A percentile compares a stretch with the other conserved stretches of the same genome.
phyloP scores from a whole-genome alignment of 2,888 invertebrate genomes.

The Melieria picta region DNA sequence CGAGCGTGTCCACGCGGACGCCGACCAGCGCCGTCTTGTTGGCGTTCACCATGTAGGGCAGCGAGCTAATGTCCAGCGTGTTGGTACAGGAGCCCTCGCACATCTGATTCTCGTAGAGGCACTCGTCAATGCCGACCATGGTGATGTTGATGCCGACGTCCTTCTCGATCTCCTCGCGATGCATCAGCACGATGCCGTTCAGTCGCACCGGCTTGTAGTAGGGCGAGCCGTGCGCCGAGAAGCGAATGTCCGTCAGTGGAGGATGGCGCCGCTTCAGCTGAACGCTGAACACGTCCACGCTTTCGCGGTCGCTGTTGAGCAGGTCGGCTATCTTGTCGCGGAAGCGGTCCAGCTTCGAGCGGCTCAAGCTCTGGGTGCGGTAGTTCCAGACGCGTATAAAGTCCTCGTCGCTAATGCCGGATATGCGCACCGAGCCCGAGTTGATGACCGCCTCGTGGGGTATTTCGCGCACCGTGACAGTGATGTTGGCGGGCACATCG shows the following conservation, averaged over 20 bases:
- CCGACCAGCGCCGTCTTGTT: constrained; percentile 97
- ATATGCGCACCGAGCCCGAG: constrained; percentile 92
- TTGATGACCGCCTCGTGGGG: constrained; percentile 95
- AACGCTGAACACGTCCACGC: constrained; percentile 97
- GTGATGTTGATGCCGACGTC: constrained; percentile 95
- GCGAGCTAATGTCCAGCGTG: constrained; percentile 85
- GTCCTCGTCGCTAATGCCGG: constrained; percentile 95
- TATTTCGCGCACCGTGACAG: constrained; percentile 92
- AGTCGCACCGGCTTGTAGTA: constrained; percentile 94
- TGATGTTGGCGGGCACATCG: constrained; percentile 95
- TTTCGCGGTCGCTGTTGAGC: constrained; percentile 84
- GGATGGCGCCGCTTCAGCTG: constrained; percentile 88
- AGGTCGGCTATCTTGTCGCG: constrained; percentile 87
- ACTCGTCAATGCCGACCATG: constrained; percentile 98
- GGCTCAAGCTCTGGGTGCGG: constrained; percentile 82
- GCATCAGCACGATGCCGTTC: constrained; percentile 93
- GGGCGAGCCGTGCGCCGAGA: constrained; percentile 94
- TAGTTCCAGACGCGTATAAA: constrained; percentile 96
- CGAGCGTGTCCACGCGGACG: constrained; percentile 90
- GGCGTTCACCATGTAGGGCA: constrained; percentile 95
- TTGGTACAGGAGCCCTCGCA: constrained; percentile 98
- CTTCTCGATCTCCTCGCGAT: constrained; percentile 92
- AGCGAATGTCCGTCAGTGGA: constrained; percentile 90
- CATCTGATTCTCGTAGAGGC: constrained; percentile 92
- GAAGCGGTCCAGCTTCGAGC: constrained; percentile 90